Percentiles rank a stretch among this genome's conserved stretches.
These are phyloP conservation scores for Lumbricus terrestris DNA, from an alignment of 2,888 invertebrate species.

Conservation along the genomic window DNA sequence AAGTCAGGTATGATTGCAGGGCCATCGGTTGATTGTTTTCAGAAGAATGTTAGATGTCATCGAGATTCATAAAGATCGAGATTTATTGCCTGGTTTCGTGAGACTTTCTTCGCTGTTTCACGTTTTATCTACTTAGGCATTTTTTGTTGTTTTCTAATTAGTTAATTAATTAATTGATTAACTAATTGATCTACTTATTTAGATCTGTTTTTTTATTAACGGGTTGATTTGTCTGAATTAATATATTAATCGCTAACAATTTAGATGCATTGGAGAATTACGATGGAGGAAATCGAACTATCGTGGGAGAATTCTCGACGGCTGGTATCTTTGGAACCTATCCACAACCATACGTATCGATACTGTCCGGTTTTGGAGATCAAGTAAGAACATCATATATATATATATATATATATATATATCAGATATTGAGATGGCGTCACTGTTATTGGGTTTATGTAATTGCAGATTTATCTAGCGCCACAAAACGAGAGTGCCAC, in stretches of 20 bases:
- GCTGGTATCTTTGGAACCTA: conserved; percentile 14
- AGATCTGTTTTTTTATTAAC: no score
- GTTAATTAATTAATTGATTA: not conserved
- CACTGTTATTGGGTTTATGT: not conserved
- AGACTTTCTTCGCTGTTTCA: no score
- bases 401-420: no score
- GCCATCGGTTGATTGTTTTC: no score
- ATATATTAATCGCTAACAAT: not conserved
- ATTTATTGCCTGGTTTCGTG: no score
- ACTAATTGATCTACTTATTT: not conserved
- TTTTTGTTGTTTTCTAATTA: no score
- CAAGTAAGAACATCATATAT: not conserved
- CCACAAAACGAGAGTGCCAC: not conserved
- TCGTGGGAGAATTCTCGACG: not conserved
- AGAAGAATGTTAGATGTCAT: no score
- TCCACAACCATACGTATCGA: not conserved
- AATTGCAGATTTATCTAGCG: not conserved
- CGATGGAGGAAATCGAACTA: not conserved
- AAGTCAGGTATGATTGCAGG: no score
- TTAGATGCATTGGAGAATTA: not conserved
- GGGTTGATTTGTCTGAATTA: not conserved
- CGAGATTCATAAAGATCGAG: no score
- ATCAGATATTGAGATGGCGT: not conserved
- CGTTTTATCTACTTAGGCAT: no score
- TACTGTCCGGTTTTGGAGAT: conserved; percentile 4